phyloP scores from a whole-genome alignment of 2,888 invertebrate genomes.

The Podabrus alpinus region DNA sequence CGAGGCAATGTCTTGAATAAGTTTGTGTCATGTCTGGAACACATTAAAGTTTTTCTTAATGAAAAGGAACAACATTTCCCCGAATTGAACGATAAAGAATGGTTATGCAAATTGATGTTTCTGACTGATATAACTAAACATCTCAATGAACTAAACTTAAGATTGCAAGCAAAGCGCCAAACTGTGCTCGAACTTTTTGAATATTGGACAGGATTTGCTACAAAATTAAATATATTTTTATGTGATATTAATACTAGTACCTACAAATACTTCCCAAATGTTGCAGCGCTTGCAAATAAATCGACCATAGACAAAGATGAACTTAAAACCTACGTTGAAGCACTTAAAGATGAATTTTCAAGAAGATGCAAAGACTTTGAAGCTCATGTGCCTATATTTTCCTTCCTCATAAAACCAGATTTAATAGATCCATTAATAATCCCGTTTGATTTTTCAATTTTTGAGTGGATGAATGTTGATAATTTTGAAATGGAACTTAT shows the following conservation, averaged over 20 bases:
- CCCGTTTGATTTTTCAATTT: constrained; percentile 12
- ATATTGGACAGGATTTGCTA: constrained; percentile 18
- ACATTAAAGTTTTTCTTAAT: constrained; percentile 14
- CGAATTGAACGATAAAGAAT: too few species aligned
- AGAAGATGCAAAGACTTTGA: too few species aligned
- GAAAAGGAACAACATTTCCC: constrained; percentile 14
- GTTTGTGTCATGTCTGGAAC: constrained; percentile 10
- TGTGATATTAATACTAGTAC: constrained; percentile 19
- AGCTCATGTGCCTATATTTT: constrained; percentile 13
- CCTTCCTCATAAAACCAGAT: constrained; percentile 18
- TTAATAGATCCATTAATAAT: constrained; percentile 13
- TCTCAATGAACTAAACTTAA: constrained; percentile 18
- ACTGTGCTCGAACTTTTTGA: constrained; percentile 15
- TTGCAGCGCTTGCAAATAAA: constrained; percentile 13
- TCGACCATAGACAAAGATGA: too few species aligned
- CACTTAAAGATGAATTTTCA: too few species aligned
- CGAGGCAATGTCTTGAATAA: constrained; percentile 5
- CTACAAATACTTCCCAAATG: constrained; percentile 24
- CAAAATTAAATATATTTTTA: constrained; percentile 24
- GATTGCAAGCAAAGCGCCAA: constrained; percentile 15
- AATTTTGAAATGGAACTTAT: constrained; percentile 16
- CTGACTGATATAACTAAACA: constrained; percentile 13
- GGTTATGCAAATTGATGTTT: constrained; percentile 17
- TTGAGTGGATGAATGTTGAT: constrained; percentile 17
- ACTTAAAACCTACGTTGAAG: too few species aligned